phyloP scores from a whole-genome alignment of 2,113 vertebrate genomes.

The Amphiprion ocellaris region DNA sequence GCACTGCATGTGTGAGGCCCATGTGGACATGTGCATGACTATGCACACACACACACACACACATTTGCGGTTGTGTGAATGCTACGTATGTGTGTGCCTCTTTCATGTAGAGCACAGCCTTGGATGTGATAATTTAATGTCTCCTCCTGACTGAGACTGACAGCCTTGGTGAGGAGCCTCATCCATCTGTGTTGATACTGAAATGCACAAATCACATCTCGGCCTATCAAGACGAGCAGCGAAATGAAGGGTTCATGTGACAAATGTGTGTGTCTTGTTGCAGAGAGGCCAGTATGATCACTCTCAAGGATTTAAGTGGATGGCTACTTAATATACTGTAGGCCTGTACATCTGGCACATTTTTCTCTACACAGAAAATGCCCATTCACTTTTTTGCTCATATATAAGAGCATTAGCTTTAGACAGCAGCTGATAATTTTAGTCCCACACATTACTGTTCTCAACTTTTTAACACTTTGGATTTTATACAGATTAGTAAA shows the following conservation, averaged over 20 bases:
- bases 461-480: neutral
- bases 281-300: conserved; percentile 3
- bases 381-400: neutral
- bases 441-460: neutral
- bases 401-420: no score
- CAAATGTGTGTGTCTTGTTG: conserved; percentile 39
- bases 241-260: conserved; percentile 55
- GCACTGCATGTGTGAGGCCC: neutral
- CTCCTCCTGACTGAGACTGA: conserved; percentile 49
- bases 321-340: conserved; percentile 7
- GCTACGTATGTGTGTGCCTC: conserved; percentile 3
- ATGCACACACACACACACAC: neutral
- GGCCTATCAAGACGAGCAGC: conserved; percentile 39
- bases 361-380: neutral
- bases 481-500: neutral
- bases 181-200: conserved; percentile 65
- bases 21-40: conserved; percentile 17
- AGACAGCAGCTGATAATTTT: no score
- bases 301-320: conserved; percentile 36
- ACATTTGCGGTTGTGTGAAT: conserved; percentile 20
- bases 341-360: neutral
- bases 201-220: conserved; percentile 64
- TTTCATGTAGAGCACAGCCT: conserved; percentile 59
- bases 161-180: conserved; percentile 53
- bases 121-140: conserved; percentile 65